Conservation (phyloP, 2,113 vertebrate species). For the Casuarius casuarius region DNA sequence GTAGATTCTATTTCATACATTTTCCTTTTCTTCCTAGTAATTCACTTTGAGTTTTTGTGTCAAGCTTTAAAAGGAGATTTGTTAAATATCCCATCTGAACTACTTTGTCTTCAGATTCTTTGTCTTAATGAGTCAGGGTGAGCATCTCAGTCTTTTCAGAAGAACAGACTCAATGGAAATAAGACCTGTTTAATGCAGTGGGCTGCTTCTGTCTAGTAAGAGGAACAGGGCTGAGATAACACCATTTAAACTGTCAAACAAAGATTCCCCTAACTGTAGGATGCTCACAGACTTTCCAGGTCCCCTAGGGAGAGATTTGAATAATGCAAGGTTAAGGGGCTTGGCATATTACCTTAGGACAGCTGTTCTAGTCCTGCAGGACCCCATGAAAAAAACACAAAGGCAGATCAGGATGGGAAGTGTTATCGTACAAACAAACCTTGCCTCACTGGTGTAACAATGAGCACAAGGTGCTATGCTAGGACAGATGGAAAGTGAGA, state of each 20-base stretch:
- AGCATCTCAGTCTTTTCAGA: not conserved
- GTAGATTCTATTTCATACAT: constrained; percentile 14
- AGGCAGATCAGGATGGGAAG: not conserved
- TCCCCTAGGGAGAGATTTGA: constrained; percentile 13
- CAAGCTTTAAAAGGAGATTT: not conserved
- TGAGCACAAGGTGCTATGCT: not conserved
- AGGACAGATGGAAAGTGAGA: constrained; percentile 12
- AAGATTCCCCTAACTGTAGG: not conserved
- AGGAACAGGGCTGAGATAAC: not conserved
- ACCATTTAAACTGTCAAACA: not conserved
- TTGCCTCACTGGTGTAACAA: not conserved
- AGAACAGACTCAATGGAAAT: not conserved
- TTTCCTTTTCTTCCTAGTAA: constrained; percentile 15
- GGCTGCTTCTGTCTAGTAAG: not conserved
- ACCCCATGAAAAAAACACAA: not conserved
- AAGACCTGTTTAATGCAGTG: not conserved
- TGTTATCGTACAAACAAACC: not conserved
- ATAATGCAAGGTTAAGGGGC: constrained; percentile 39
- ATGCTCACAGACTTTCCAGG: not conserved
- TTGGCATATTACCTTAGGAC: constrained; percentile 50
- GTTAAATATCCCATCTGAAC: not conserved
- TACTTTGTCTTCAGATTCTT: constrained; percentile 13
- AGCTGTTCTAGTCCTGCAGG: constrained; percentile 43
- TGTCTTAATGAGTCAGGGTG: not conserved
- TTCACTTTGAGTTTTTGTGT: not conserved